A percentile compares a stretch with the other conserved stretches of the same genome.
Evolutionary conservation across 2,113 vertebrate species (phyloP).

Genomic region (Saiga tatarica): DNA sequence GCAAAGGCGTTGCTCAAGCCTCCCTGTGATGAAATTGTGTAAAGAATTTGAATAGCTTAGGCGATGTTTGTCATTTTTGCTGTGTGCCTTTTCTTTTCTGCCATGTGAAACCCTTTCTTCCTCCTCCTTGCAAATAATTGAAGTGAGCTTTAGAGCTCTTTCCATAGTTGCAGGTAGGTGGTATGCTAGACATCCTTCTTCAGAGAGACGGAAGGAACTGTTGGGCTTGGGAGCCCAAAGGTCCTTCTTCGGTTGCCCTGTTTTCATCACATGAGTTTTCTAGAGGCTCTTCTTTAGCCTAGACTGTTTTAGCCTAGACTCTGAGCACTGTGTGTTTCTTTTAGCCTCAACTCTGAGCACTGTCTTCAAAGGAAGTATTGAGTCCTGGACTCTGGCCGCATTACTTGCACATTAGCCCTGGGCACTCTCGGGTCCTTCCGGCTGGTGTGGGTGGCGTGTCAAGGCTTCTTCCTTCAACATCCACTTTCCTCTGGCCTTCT

Average conservation of each 20-base stretch:
- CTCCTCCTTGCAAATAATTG: not conserved
- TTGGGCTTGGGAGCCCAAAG: not conserved
- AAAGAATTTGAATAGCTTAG: not conserved
- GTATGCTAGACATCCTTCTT: not conserved
- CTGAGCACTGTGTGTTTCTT: not conserved
- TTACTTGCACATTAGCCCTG: not conserved
- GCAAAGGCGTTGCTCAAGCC: not conserved
- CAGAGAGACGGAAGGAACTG: not conserved
- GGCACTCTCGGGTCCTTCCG: not conserved
- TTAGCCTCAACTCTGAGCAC: not conserved
- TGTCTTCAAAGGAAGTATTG: not conserved
- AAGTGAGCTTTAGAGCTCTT: not conserved
- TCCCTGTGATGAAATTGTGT: not conserved
- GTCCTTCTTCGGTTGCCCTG: not conserved
- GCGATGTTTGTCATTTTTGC: not conserved
- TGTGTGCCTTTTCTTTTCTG: not conserved
- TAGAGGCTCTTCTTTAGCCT: not conserved
- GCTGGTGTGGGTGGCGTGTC: not conserved
- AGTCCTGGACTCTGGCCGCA: not conserved
- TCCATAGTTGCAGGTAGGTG: not conserved
- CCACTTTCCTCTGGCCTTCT: not conserved
- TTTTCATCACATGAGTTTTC: not conserved
- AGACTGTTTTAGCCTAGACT: not conserved
- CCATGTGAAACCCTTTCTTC: not conserved
- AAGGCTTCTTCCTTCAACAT: not conserved